These are phyloP conservation scores for Meloidogyne chitwoodi DNA, from an alignment of 1,140 invertebrate species.

Conservation along the genomic window DNA sequence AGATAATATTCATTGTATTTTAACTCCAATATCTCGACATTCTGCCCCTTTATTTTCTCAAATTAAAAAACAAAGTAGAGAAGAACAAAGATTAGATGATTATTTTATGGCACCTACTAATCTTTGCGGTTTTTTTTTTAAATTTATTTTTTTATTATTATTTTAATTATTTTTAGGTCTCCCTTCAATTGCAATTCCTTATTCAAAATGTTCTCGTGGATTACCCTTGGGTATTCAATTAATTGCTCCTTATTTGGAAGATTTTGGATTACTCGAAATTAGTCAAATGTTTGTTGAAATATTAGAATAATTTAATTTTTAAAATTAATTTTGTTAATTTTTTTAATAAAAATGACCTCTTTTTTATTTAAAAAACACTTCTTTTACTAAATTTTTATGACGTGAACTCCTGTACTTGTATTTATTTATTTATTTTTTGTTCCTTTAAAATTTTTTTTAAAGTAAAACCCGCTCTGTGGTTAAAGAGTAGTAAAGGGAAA, in stretches of 20 bases:
- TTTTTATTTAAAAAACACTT: not conserved
- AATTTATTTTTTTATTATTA: not conserved
- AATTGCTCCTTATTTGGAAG: slow-evolving; percentile 77
- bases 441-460: not conserved
- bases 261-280: slow-evolving; percentile 73
- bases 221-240: slow-evolving; percentile 86
- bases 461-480: too few species aligned
- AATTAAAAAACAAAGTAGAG: slow-evolving; percentile 70
- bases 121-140: slow-evolving; percentile 72
- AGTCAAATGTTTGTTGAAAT: slow-evolving; percentile 73
- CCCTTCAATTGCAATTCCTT: slow-evolving; percentile 83
- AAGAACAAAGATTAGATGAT: slow-evolving; percentile 82
- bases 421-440: not conserved
- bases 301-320: not conserved
- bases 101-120: slow-evolving; percentile 90
- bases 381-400: too few species aligned
- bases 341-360: not conserved
- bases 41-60: slow-evolving; percentile 77
- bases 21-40: slow-evolving; percentile 84
- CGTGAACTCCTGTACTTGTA: not conserved
- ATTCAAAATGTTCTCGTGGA: slow-evolving; percentile 72
- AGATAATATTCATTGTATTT: slow-evolving; percentile 62
- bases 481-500: not conserved
- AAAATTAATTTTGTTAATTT: not conserved
- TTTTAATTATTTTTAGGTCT: slow-evolving; percentile 66